These are phyloP conservation scores for Temnothorax curvispinosus DNA, from an alignment of 1,140 invertebrate genomes.

Conservation along the genomic window DNA sequence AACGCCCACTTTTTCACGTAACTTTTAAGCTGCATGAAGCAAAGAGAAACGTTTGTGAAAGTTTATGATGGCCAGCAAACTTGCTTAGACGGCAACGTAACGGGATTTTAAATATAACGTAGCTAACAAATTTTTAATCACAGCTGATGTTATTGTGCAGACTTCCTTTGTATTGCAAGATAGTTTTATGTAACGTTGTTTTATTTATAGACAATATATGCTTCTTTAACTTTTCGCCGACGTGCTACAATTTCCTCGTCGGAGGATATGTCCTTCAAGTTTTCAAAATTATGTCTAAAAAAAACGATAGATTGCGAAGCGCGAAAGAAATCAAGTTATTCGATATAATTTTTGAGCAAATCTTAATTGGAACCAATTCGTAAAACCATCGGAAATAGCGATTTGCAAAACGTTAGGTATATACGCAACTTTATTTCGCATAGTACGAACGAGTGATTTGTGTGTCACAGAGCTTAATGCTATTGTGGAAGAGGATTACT, in stretches of 20 bases:
- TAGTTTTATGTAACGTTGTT: neutral
- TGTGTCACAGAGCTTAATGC: conserved; percentile 22
- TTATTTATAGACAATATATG: neutral
- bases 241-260: neutral
- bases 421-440: neutral
- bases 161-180: neutral
- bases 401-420: neutral
- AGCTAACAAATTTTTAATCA: neutral
- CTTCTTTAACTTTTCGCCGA: neutral
- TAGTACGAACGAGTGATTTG: neutral
- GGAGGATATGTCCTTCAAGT: neutral
- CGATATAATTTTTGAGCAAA: neutral
- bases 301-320: neutral
- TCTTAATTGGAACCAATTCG: neutral
- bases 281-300: neutral
- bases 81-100: neutral
- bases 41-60: conserved; percentile 19
- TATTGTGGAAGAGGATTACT: conserved; percentile 5
- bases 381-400: neutral
- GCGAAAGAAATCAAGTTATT: neutral
- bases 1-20: conserved; percentile 39
- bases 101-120: conserved; percentile 6
- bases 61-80: neutral
- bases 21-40: conserved; percentile 30
- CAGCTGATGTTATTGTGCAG: neutral